Evolutionary conservation across 2,888 invertebrate species (phyloP).

Genomic region (Thysanoteuthis rhombus): DNA sequence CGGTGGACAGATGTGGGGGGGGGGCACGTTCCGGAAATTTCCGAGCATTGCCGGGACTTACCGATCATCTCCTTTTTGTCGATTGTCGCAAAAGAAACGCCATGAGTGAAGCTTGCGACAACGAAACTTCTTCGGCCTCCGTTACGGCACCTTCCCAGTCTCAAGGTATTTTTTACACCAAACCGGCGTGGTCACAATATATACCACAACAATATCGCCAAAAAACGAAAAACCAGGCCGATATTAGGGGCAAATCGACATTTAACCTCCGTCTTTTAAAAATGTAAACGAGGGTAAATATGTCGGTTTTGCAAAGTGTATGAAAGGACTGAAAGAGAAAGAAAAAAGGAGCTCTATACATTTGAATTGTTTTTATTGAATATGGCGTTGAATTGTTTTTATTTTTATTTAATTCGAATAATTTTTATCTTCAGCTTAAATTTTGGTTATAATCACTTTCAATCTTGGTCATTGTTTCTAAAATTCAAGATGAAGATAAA

Average conservation of each 20-base stretch:
- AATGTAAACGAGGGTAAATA: neutral
- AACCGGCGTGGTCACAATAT: neutral
- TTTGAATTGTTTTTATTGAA: no score
- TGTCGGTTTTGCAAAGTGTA: neutral
- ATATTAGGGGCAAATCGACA: neutral
- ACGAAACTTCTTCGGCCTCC: conserved; percentile 52
- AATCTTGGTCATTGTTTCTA: no score
- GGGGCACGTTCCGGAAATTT: neutral
- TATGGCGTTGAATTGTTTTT: neutral
- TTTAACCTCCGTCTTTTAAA: neutral
- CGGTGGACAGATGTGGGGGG: neutral
- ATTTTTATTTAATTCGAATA: no score
- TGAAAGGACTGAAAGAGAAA: neutral
- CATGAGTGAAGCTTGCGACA: conserved; percentile 50
- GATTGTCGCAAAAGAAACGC: conserved; percentile 59
- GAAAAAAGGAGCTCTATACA: neutral
- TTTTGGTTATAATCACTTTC: no score
- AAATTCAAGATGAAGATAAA: no score
- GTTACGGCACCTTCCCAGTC: conserved; percentile 35
- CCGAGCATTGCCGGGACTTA: conserved; percentile 37
- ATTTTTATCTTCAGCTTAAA: no score
- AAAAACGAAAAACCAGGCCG: neutral
- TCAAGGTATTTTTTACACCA: neutral
- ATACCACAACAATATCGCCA: neutral
- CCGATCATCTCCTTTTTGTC: conserved; percentile 37